Percentiles rank a stretch among this genome's conserved stretches.
These are phyloP conservation scores for Galerucella nymphaeae DNA, from an alignment of 2,888 invertebrate species.

Conservation along the genomic window DNA sequence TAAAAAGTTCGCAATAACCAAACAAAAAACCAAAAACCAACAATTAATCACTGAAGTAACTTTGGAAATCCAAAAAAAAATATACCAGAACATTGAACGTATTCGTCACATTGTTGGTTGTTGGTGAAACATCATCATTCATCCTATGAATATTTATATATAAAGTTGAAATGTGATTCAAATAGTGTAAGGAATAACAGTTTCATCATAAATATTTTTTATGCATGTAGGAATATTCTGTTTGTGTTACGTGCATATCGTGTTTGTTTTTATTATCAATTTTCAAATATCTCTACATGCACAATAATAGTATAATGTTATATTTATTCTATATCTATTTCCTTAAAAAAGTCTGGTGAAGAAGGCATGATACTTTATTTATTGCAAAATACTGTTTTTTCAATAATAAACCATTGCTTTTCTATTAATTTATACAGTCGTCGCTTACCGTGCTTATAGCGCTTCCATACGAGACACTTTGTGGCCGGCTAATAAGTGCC, in stretches of 20 bases:
- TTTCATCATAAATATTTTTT: constrained; percentile 64
- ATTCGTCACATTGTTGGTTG: background rate
- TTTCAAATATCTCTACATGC: constrained; percentile 46
- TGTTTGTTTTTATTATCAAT: constrained; percentile 42
- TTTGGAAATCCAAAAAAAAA: too few relatives aligned
- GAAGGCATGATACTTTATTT: background rate
- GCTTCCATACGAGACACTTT: too few relatives aligned
- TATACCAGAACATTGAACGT: background rate
- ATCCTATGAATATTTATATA: constrained; percentile 44
- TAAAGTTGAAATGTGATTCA: constrained; percentile 65
- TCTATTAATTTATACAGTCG: too few relatives aligned
- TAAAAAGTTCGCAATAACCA: constrained; percentile 55
- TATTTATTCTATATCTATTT: constrained; percentile 8
- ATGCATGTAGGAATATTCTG: constrained; percentile 59
- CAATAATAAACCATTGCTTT: too few relatives aligned
- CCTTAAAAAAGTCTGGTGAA: constrained; percentile 8
- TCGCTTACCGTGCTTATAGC: too few relatives aligned
- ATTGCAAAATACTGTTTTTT: background rate
- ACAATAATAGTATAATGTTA: constrained; percentile 44
- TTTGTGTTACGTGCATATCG: constrained; percentile 44
- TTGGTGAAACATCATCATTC: constrained; percentile 7
- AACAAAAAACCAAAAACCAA: constrained; percentile 1
- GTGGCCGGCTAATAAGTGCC: too few relatives aligned
- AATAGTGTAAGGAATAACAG: constrained; percentile 58
- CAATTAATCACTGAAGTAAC: background rate